phyloP scores from a whole-genome alignment of 2,888 invertebrate genomes.

The Lasioglossum calceatum region DNA sequence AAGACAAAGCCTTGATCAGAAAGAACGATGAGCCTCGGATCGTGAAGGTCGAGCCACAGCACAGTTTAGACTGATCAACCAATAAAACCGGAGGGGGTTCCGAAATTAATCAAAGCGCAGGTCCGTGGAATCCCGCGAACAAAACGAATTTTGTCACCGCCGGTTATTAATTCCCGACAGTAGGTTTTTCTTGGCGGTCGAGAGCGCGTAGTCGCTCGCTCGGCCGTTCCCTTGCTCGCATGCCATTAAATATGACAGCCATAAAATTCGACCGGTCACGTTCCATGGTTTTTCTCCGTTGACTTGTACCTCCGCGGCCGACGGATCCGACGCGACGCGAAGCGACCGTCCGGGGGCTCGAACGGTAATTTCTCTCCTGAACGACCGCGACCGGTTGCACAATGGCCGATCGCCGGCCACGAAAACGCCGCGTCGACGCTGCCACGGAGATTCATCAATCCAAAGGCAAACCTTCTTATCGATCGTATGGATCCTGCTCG shows the following conservation, averaged over 20 bases:
- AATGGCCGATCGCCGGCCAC: conserved; percentile 59
- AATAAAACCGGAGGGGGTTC: conserved; percentile 25
- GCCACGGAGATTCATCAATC: conserved; percentile 68
- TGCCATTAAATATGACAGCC: conserved; percentile 63
- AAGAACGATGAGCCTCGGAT: not conserved
- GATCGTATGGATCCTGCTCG: conserved; percentile 67
- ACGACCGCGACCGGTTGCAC: conserved; percentile 49
- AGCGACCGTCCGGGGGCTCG: conserved; percentile 5
- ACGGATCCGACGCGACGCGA: not conserved
- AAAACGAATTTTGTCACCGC: conserved; percentile 59
- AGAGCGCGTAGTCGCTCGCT: conserved; percentile 6
- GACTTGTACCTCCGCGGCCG: conserved; percentile 6
- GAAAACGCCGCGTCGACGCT: conserved; percentile 66
- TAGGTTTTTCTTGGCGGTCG: conserved; percentile 40
- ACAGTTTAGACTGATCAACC: conserved; percentile 7
- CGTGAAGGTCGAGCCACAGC: not conserved
- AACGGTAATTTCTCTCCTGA: conserved; percentile 57
- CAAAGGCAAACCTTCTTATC: conserved; percentile 30
- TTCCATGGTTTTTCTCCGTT: conserved; percentile 55
- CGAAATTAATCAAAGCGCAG: conserved; percentile 31
- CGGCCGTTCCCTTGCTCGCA: conserved; percentile 28
- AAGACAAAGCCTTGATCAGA: not conserved
- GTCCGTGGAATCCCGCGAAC: conserved; percentile 19
- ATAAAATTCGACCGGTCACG: conserved; percentile 62
- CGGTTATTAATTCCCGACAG: conserved; percentile 53